Base-by-base conservation (phyloP, 2,888 invertebrate genomes). In the Parnassius orleans region DNA sequence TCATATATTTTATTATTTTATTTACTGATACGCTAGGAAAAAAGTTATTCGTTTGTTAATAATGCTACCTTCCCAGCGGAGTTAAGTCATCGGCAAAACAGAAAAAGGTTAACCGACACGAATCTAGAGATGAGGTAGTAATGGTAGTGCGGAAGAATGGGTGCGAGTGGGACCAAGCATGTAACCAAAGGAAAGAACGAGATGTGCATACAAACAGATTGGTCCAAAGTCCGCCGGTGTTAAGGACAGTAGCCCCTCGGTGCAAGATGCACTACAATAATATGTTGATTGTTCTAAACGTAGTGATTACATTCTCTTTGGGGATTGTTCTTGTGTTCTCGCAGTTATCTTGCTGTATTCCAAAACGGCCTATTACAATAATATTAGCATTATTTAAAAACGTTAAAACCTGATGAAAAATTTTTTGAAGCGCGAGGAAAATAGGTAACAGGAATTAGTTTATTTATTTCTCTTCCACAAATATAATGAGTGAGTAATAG, bases 171-270 rank as follows among this genome's bases (percentile, higher is more conserved):
- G 69, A 69, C 68, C 68, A 65, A 64, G 69, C 68, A 69, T 72
- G 73, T 64, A 74, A 72, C 69, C 67, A 68, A 70, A 71, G 69
- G 84, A 78, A 79, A 64, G 78, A 88, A 80, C 73, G 83, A 78
- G 87, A 88, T 76, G 76, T 74, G 76, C 72, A 79, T 81, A 87
- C 76, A 81, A 87, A 84, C 83, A 85, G 73, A 77, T 75, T 76
- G 78, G 86, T 88, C 81, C 84, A 87, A 90, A 90, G 88, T 90
- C 86, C 88, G 75, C 76, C 72, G 75, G 70, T 76, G 73, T 67
- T 78, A 72, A 80, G 81, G 80, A 81, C 80, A 82, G 82, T 85
- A 81, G 81, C 82, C 33, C 19, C 80, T 79, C 81, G 73, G 69
- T 75, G 74, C 75, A 69, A 63, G 65, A 65, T 71, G 59, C 56